Evolutionary conservation across 2,113 vertebrate genomes (phyloP), one percentile per base, ranked within the genome.

Genomic region (Podarcis cretensis): DNA sequence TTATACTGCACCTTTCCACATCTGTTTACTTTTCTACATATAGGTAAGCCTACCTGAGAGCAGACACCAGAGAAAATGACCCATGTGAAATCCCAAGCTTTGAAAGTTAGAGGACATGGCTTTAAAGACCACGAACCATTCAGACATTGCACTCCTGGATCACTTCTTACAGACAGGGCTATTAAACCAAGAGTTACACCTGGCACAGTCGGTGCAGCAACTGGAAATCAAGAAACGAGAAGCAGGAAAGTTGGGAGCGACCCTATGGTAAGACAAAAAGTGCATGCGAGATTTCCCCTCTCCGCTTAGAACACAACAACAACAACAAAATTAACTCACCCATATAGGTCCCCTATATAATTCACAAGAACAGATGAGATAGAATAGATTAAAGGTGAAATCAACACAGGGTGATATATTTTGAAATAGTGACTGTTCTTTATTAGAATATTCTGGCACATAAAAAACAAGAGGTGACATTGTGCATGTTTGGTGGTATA

Each of bases 221-320:
- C 85, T 54, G 83, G 88, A 54, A 80, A 88, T 90, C 88, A 91
- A 73, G 68, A 32, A 88, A 65, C 54, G 8, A 48, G 43, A 59
- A 63, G 21, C 13, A 1, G 7, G 10, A 63, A 37, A 74, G 27
- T 63, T 40, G 68, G 32, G 66, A 74, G 25, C 2, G 8, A 81
- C 20, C 79, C 48, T n/a, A 71, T 73, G 32, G 37, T 9, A 81
- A 18, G 43, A 43, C 57, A 21, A 40, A 91, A 79, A 84, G 32
- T 54, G 23, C 32, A 77, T 89, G 57, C 25, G n/a, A 20, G 40
- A 30, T 81, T 84, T 10, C n/a, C 32, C 32, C 74, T 82, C 4
- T 23, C 23, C n/a, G 5, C 21, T 35, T 75, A 75, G 71, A 59
- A 75, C 32, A 32, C 23, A 57, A 57, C 8, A 68, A 43, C 1